These are phyloP conservation scores for Megaustenia siamemsis DNA, from an alignment of 2,888 invertebrate genomes.

Conservation along the genomic window DNA sequence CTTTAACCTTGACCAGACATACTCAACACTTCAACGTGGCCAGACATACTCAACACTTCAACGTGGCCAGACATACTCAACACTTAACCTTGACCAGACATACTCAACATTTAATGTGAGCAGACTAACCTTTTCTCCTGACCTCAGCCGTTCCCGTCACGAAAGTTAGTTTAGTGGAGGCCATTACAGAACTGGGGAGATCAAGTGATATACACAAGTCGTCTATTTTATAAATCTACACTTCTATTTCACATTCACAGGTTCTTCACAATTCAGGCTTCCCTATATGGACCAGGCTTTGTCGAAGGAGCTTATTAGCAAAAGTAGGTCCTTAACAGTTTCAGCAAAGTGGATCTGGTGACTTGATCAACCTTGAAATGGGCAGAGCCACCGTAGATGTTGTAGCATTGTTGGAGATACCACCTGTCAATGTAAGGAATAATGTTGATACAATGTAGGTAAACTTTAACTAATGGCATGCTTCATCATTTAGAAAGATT, in stretches of 20 bases:
- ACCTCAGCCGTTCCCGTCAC: slow-evolving; percentile 64
- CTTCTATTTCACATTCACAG: too few relatives aligned
- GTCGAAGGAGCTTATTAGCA: neutral
- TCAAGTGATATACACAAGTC: neutral
- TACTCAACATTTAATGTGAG: neutral
- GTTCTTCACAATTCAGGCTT: too few relatives aligned
- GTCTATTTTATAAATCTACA: neutral
- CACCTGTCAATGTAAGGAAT: neutral
- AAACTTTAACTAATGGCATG: too few relatives aligned
- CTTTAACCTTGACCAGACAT: too few relatives aligned
- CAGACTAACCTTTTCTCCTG: slow-evolving; percentile 54
- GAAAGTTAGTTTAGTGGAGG: slow-evolving; percentile 58
- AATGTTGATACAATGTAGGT: neutral
- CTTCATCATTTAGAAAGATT: too few relatives aligned
- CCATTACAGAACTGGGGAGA: slow-evolving; percentile 41
- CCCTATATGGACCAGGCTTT: neutral
- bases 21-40: neutral
- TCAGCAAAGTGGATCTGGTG: neutral
- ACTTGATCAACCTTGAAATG: neutral
- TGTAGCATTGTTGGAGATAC: neutral
- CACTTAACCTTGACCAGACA: neutral
- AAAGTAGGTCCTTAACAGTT: neutral
- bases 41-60: neutral
- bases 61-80: too few relatives aligned
- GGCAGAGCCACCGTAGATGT: too few relatives aligned